Conservation (phyloP, 1,140 invertebrate genomes). For the Gryllus bimaculatus region DNA sequence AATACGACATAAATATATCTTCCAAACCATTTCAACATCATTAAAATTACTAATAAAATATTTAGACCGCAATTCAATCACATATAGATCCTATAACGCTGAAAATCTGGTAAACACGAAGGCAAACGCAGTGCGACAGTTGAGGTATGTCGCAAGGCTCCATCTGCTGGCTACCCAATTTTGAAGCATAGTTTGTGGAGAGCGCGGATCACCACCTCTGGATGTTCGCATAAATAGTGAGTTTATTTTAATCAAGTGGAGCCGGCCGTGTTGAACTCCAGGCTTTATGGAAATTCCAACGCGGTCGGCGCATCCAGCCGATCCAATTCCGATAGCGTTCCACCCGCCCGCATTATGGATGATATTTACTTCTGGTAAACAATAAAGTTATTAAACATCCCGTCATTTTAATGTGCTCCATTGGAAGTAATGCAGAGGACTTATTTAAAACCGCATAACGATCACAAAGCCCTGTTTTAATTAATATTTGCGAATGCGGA, state of each 20-base stretch:
- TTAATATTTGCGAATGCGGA: neutral
- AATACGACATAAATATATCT: no score
- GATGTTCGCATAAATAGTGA: neutral
- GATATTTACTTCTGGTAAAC: neutral
- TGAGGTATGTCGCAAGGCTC: no score
- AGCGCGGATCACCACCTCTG: neutral
- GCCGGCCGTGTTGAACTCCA: neutral
- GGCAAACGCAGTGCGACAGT: no score
- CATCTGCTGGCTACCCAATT: no score
- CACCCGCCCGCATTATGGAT: neutral
- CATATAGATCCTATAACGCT: no score
- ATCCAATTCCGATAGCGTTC: neutral
- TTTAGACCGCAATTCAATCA: no score
- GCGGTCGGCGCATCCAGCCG: neutral
- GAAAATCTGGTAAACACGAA: no score
- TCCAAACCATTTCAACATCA: no score
- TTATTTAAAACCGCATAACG: neutral
- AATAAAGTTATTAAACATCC: conserved; percentile 1
- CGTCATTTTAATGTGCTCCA: neutral
- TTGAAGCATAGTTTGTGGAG: no score
- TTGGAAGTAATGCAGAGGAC: neutral
- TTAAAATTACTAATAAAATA: no score
- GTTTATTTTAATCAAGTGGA: neutral
- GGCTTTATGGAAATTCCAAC: neutral
- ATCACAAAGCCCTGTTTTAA: neutral